Percentiles rank a stretch among this genome's conserved stretches.
phyloP scores from a whole-genome alignment of 2,797 vertebrate genomes.

The Mastacembelus armatus region DNA sequence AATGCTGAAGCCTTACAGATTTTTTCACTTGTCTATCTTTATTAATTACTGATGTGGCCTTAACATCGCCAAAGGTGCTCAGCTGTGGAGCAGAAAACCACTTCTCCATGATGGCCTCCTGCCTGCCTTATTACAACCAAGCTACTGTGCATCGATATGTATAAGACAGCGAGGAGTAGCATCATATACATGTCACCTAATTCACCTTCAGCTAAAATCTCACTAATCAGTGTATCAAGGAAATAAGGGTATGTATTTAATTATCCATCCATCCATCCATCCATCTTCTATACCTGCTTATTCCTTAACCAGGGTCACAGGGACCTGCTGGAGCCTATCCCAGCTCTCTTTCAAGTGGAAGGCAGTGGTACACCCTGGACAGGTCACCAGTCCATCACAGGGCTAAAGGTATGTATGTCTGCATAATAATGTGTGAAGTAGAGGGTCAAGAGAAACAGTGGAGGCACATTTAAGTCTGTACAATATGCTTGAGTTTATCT shows the following conservation, averaged over 20 bases:
- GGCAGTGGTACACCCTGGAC: too few relatives aligned
- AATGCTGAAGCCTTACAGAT: background rate
- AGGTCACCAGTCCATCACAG: constrained; percentile 22
- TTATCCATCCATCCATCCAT: constrained; percentile 19
- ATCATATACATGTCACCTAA: constrained; percentile 14
- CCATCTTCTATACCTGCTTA: too few relatives aligned
- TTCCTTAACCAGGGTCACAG: too few relatives aligned
- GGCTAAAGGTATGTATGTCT: constrained; percentile 36
- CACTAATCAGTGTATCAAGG: constrained; percentile 18
- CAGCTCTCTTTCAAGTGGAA: too few relatives aligned
- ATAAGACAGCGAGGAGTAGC: constrained; percentile 32
- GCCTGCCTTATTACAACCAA: constrained; percentile 42
- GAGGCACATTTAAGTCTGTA: constrained; percentile 9
- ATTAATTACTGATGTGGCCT: constrained; percentile 1
- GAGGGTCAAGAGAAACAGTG: too few relatives aligned
- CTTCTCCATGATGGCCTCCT: constrained; percentile 26
- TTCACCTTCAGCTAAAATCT: constrained; percentile 57
- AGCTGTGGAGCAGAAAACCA: constrained; percentile 12
- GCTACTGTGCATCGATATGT: constrained; percentile 14
- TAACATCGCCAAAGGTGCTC: constrained; percentile 18
- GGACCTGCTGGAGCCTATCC: too few relatives aligned
- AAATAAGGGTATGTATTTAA: constrained; percentile 24
- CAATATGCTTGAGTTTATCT: constrained; percentile 17
- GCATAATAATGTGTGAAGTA: too few relatives aligned
- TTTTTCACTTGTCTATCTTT: background rate